Evolutionary conservation across 1,140 invertebrate species (phyloP).

Genomic region (Heterodera schachtii): DNA sequence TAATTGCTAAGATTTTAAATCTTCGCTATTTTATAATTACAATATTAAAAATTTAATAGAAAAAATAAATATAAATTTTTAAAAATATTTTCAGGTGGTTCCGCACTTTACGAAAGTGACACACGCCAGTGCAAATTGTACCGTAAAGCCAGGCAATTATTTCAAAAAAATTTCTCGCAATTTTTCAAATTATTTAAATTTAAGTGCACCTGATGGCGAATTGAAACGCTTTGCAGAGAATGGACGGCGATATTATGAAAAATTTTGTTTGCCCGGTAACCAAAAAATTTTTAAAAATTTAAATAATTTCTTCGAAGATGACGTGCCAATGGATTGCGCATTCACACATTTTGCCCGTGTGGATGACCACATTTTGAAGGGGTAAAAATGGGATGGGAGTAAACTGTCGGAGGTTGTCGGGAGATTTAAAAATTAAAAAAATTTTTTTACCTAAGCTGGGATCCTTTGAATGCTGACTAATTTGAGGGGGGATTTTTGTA

Average conservation of each 20-base stretch:
- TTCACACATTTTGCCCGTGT: conserved; percentile 57
- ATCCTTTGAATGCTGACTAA: too few species aligned
- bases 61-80: neutral
- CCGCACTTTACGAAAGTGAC: conserved; percentile 42
- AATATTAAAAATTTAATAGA: neutral
- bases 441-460: too few species aligned
- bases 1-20: too few species aligned
- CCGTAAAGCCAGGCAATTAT: conserved; percentile 25
- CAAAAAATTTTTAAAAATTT: conserved; percentile 18
- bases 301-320: conserved; percentile 44
- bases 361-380: conserved; percentile 58
- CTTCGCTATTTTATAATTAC: too few species aligned
- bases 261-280: conserved; percentile 59
- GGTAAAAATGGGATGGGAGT: too few species aligned
- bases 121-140: conserved; percentile 38
- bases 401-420: too few species aligned
- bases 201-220: conserved; percentile 31
- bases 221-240: conserved; percentile 31
- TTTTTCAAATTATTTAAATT: too few species aligned
- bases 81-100: conserved; percentile 31
- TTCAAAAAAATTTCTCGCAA: too few species aligned
- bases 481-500: too few species aligned
- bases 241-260: conserved; percentile 60
- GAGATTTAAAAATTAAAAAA: too few species aligned
- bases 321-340: conserved; percentile 51